Evolutionary conservation across 2,888 invertebrate genomes (phyloP).

Genomic region (Himalopsyche kuldschensis): DNA sequence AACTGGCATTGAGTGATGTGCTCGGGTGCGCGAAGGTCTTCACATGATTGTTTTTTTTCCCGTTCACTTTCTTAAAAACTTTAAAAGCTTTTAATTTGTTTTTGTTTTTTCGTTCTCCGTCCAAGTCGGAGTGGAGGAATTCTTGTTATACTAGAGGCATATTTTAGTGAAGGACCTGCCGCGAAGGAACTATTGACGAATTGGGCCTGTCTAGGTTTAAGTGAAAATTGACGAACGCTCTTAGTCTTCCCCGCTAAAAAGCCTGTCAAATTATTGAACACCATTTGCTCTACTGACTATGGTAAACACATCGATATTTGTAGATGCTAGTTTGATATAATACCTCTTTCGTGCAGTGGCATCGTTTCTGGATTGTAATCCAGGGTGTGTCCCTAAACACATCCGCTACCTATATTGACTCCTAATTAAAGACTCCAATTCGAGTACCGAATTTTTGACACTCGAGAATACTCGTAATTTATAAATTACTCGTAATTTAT

Average conservation of each 20-base stretch:
- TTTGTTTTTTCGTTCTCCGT: slow-evolving; percentile 23
- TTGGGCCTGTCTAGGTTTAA: slow-evolving; percentile 35
- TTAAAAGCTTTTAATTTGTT: slow-evolving; percentile 41
- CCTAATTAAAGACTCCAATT: too few species aligned
- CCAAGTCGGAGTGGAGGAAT: slow-evolving; percentile 37
- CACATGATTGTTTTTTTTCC: slow-evolving; percentile 32
- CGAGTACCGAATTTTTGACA: too few species aligned
- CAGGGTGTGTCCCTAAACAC: too few species aligned
- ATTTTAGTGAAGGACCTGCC: slow-evolving; percentile 26
- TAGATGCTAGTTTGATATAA: too few species aligned
- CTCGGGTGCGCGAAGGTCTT: slow-evolving; percentile 26
- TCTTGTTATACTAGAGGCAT: slow-evolving; percentile 33
- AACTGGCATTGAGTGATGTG: slow-evolving; percentile 39
- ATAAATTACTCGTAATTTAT: too few species aligned
- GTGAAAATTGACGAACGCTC: slow-evolving; percentile 30
- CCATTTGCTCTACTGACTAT: too few species aligned
- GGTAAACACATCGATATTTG: too few species aligned
- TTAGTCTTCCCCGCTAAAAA: slow-evolving; percentile 28
- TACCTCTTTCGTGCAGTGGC: too few species aligned
- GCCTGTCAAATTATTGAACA: slow-evolving; percentile 24
- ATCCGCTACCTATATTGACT: too few species aligned
- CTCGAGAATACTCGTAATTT: too few species aligned
- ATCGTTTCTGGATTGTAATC: too few species aligned
- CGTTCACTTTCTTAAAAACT: slow-evolving; percentile 33
- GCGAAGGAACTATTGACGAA: slow-evolving; percentile 15